These are phyloP conservation scores for Smittia aterrima DNA, from an alignment of 2,888 invertebrate genomes.

Conservation along the genomic window DNA sequence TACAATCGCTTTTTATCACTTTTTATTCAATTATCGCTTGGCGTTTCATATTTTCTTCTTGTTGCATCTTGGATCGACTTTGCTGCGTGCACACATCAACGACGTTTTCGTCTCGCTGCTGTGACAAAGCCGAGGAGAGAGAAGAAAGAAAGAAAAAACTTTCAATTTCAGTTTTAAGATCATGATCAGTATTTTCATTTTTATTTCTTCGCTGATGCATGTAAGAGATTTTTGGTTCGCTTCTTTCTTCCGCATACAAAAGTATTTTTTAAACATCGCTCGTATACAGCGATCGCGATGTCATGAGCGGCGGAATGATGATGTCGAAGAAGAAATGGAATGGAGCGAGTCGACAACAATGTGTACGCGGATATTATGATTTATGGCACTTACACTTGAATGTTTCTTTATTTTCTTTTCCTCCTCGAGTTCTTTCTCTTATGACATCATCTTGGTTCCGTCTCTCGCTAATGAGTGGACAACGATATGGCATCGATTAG, in stretches of 20 bases:
- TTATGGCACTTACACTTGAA: too few species aligned
- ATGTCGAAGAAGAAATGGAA: neutral
- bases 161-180: constrained; percentile 39
- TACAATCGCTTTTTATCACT: constrained; percentile 7
- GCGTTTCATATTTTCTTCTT: neutral
- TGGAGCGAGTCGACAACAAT: neutral
- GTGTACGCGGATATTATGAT: constrained; percentile 33
- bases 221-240: neutral
- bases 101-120: neutral
- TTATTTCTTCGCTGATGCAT: neutral
- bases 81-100: neutral
- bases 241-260: constrained; percentile 14
- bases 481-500: neutral
- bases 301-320: constrained; percentile 3
- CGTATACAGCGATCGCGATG: neutral
- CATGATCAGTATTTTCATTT: constrained; percentile 12
- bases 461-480: neutral
- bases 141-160: constrained; percentile 31
- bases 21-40: neutral
- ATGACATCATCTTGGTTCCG: constrained; percentile 24
- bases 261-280: neutral
- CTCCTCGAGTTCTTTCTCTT: constrained; percentile 25
- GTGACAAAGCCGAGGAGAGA: neutral
- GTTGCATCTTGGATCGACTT: neutral
- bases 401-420: neutral